A percentile compares a stretch with the other conserved stretches of the same genome.
Conservation (phyloP, 2,113 vertebrate genomes). For the Labeo rohita region DNA sequence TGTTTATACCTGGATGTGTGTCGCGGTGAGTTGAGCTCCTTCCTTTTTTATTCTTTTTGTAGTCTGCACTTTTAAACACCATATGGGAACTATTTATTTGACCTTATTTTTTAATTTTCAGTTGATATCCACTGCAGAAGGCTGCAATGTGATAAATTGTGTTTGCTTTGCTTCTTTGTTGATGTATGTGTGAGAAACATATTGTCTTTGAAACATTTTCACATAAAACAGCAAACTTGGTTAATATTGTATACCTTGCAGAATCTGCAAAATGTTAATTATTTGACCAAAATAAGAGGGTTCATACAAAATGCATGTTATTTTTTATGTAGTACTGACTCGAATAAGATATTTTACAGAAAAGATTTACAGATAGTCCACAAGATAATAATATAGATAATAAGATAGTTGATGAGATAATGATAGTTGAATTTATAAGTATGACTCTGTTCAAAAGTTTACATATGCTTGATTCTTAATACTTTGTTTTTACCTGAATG, state of each 20-base stretch:
- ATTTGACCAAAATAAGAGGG: too few relatives aligned
- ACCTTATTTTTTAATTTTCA: background rate
- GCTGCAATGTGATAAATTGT: background rate
- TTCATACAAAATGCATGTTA: too few relatives aligned
- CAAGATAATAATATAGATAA: too few relatives aligned
- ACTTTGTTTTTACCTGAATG: too few relatives aligned
- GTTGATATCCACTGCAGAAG: background rate
- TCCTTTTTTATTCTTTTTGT: background rate
- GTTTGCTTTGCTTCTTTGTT: background rate
- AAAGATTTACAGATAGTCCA: too few relatives aligned
- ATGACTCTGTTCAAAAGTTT: too few relatives aligned
- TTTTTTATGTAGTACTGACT: too few relatives aligned
- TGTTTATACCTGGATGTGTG: background rate
- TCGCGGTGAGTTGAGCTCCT: background rate
- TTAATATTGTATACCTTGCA: background rate
- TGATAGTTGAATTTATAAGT: too few relatives aligned
- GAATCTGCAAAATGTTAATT: too few relatives aligned
- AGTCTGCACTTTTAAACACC: background rate
- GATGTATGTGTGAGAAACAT: background rate
- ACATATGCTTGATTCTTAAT: too few relatives aligned
- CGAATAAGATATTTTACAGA: too few relatives aligned
- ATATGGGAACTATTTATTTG: background rate
- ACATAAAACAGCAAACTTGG: background rate
- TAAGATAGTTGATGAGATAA: too few relatives aligned
- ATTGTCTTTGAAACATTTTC: background rate